Conservation (phyloP, 2,888 invertebrate species). For the Pristionchus fissidentatus region DNA sequence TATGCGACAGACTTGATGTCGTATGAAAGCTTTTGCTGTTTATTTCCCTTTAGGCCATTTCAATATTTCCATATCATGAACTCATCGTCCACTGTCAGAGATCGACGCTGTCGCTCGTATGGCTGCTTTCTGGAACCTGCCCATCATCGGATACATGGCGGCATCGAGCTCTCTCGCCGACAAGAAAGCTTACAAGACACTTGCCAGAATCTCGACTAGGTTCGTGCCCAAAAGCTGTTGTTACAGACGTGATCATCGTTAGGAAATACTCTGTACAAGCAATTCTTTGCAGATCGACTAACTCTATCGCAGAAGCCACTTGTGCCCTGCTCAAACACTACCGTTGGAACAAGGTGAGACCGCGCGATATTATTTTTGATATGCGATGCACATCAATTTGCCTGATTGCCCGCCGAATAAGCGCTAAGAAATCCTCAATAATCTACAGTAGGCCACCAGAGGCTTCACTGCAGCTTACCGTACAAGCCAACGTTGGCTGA, state of each 20-base stretch:
- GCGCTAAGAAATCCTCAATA: no score
- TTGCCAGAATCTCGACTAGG: constrained; percentile 14
- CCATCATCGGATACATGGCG: constrained; percentile 45
- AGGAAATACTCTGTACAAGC: no score
- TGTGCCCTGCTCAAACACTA: constrained; percentile 70
- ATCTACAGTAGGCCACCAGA: not conserved
- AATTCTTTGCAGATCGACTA: constrained; percentile 65
- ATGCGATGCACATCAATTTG: constrained; percentile 66
- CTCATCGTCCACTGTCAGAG: not conserved
- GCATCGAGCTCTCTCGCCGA: not conserved
- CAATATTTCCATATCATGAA: not conserved
- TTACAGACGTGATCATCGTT: no score
- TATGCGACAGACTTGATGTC: no score
- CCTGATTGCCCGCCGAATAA: constrained; percentile 70
- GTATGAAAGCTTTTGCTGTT: no score
- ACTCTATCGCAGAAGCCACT: constrained; percentile 71
- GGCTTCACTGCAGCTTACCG: not conserved
- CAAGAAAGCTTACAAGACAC: constrained; percentile 6
- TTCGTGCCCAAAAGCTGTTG: no score
- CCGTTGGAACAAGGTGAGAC: constrained; percentile 67
- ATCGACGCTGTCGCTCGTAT: constrained; percentile 38
- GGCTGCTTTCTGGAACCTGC: constrained; percentile 40
- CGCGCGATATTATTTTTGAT: constrained; percentile 71
- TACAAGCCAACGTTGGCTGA: not conserved
- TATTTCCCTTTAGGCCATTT: no score